Base-by-base conservation (phyloP, 92 coral and sea anemone species). In the Anthopleura xanthogrammica region DNA sequence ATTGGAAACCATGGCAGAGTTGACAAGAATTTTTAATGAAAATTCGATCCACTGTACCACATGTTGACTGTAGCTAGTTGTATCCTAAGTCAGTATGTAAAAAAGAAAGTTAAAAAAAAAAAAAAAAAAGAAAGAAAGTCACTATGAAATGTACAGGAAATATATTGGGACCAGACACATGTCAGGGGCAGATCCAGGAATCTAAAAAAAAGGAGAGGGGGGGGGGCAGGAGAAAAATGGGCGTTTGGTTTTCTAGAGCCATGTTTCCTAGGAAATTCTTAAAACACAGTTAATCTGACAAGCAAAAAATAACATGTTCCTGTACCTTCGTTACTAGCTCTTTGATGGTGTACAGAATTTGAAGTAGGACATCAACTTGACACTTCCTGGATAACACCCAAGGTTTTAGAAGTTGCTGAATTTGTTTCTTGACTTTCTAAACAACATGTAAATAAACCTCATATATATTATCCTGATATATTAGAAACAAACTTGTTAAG, bases 11-110 rank as follows among this genome's bases (percentile, higher is more conserved):
- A 68, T 68, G 14, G 74, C 16, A 66, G 64, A 81, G 77, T 58
- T 12, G 24, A 52, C 23, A 20, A 81, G 57, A 48, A 81, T 20
- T 24, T 22, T 81, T 17, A 81, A 41, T 6, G 64, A n/a, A 16
- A 68, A 50, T 81, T 81, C 84, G n/a, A 70, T 81, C 84, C 84
- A 81, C 19, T 81, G 14, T 0, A 12, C 13, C 40, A 81, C 42
- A n/a, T 68, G 74, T 10, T 8, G 40, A 24, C 42, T 23, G 17
- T 24, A 23, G 12, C 41, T 68, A 29, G 16, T 10, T 1, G 12
- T 4, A 10, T 68, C 74, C 74, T 68, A 42, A 5, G 24, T 19
- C 29, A n/a, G 58, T 22, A 62, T 57, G 14, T 14, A 57, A 57
- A 10, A 14, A n/a, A n/a, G n/a, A n/a, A n/a, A n/a, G n/a, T n/a